These are phyloP conservation scores for Sinodicranocentrus sp. DNA, from an alignment of 2,888 invertebrate genomes.

Conservation along the genomic window DNA sequence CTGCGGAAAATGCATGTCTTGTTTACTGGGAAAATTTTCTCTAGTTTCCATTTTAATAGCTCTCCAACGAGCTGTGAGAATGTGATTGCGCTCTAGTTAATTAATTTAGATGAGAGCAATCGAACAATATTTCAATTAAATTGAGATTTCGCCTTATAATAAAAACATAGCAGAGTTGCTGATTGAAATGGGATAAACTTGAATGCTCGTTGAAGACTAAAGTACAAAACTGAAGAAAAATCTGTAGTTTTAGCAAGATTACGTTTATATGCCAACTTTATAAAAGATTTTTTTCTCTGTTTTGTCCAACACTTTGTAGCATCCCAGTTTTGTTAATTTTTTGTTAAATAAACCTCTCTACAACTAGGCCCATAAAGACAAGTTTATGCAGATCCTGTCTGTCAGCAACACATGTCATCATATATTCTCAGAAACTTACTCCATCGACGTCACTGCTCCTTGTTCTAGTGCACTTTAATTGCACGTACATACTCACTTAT, in stretches of 20 bases:
- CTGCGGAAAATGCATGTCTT: not conserved
- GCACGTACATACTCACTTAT: not conserved
- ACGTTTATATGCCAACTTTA: too few species aligned
- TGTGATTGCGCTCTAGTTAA: conserved; percentile 18
- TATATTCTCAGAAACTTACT: not conserved
- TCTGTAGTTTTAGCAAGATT: too few species aligned
- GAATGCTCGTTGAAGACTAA: too few species aligned
- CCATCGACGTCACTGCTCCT: not conserved
- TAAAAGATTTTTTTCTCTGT: too few species aligned
- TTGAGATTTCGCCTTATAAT: not conserved
- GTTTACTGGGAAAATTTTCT: not conserved
- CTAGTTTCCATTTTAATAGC: conserved; percentile 27
- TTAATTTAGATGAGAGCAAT: conserved; percentile 35
- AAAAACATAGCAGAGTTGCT: too few species aligned
- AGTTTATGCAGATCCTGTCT: not conserved
- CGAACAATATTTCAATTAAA: conserved; percentile 18
- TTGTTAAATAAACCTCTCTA: too few species aligned
- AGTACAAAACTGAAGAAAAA: too few species aligned
- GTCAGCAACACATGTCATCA: not conserved
- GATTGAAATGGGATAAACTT: too few species aligned
- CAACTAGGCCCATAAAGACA: too few species aligned
- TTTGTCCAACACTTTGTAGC: too few species aligned
- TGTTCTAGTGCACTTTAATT: not conserved
- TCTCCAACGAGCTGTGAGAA: conserved; percentile 37
- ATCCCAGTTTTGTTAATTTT: too few species aligned